A percentile compares a stretch with the other conserved stretches of the same genome.
These are phyloP conservation scores for Brotula barbata DNA, from an alignment of 2,797 vertebrate genomes.

Conservation along the genomic window DNA sequence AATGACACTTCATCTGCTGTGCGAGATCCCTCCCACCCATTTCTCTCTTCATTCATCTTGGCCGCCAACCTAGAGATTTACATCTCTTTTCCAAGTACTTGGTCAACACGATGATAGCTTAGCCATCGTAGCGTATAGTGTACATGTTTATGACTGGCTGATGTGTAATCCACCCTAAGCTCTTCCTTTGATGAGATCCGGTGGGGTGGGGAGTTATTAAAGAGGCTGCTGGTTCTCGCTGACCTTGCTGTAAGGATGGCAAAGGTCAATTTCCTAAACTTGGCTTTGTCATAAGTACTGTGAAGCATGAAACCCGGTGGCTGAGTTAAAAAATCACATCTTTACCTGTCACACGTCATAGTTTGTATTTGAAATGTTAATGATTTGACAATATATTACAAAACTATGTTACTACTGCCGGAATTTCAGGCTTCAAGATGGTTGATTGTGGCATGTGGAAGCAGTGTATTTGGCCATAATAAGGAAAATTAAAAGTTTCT, in stretches of 20 bases:
- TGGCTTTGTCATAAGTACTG: constrained; percentile 17
- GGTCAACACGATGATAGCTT: constrained; percentile 55
- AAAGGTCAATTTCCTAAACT: constrained; percentile 10
- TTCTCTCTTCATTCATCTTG: constrained; percentile 35
- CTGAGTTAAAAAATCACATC: no score
- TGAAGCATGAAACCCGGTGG: not conserved
- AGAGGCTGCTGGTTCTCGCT: constrained; percentile 26
- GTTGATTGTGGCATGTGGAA: not conserved
- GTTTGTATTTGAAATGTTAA: no score
- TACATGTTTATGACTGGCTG: constrained; percentile 58
- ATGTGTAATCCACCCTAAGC: constrained; percentile 75
- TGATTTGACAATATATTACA: no score
- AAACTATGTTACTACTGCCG: no score
- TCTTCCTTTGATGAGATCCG: constrained; percentile 37
- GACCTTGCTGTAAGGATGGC: constrained; percentile 12
- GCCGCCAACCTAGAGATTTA: constrained; percentile 49
- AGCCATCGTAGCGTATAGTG: constrained; percentile 60
- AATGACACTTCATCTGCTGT: constrained; percentile 13
- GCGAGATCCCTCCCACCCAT: constrained; percentile 1
- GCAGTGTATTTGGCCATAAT: not conserved
- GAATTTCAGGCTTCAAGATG: no score
- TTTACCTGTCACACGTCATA: no score
- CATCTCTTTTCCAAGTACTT: constrained; percentile 51
- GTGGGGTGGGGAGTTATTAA: constrained; percentile 17
- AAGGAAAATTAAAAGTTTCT: not conserved